phyloP scores from a whole-genome alignment of 2,888 invertebrate species.

The Mimumesa dahlbomi region DNA sequence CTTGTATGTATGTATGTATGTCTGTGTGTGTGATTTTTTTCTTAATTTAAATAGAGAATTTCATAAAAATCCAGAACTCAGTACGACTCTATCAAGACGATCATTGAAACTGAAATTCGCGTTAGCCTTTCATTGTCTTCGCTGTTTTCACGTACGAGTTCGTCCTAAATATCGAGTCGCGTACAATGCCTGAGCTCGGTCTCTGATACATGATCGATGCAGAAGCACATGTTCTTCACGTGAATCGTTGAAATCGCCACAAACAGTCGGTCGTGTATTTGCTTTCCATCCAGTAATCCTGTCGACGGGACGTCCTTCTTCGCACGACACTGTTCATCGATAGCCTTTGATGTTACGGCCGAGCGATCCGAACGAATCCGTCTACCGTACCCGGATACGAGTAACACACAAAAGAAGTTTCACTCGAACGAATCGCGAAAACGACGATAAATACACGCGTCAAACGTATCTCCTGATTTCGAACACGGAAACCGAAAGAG shows the following conservation, averaged over 20 bases:
- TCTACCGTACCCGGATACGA: background rate
- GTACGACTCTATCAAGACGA: too few relatives aligned
- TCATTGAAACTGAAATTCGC: too few relatives aligned
- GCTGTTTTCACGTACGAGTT: too few relatives aligned
- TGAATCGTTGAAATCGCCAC: slow-evolving; percentile 5
- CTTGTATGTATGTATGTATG: too few relatives aligned
- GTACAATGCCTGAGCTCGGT: too few relatives aligned
- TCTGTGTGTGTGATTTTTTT: too few relatives aligned
- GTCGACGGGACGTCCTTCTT: slow-evolving; percentile 6
- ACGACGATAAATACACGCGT: background rate
- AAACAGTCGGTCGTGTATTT: slow-evolving; percentile 8
- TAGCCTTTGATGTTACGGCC: slow-evolving; percentile 14
- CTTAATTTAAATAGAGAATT: too few relatives aligned
- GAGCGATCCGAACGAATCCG: slow-evolving; percentile 28
- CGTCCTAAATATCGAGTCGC: too few relatives aligned
- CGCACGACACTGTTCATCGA: background rate
- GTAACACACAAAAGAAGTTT: slow-evolving; percentile 7
- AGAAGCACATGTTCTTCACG: slow-evolving; percentile 22
- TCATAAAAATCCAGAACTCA: too few relatives aligned
- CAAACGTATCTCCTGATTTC: background rate
- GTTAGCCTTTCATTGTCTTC: too few relatives aligned
- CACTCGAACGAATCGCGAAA: background rate
- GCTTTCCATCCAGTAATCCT: slow-evolving; percentile 1
- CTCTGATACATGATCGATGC: slow-evolving; percentile 10
- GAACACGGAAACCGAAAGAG: slow-evolving; percentile 3